Evolutionary conservation across 1,140 invertebrate species (phyloP).

Genomic region (Heliconius congener): DNA sequence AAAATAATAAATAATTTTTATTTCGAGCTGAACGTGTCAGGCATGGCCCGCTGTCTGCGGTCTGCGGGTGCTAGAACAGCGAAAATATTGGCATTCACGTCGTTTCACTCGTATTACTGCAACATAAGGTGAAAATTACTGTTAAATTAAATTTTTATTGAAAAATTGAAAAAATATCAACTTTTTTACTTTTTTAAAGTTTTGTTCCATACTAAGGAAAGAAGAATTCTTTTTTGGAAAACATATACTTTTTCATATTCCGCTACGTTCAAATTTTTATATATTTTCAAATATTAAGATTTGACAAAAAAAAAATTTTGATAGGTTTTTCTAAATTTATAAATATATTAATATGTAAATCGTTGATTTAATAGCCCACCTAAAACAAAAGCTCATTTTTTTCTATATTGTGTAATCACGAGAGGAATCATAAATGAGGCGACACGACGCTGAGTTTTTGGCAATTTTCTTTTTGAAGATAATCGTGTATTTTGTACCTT

Average conservation of each 20-base stretch:
- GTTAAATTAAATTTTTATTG: slow-evolving; percentile 7
- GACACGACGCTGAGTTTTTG: slow-evolving; percentile 42
- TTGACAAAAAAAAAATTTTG: no score
- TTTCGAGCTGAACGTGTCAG: slow-evolving; percentile 49
- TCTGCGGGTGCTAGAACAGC: slow-evolving; percentile 46
- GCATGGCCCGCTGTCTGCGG: slow-evolving; percentile 52
- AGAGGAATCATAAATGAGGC: slow-evolving; percentile 50
- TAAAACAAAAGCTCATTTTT: slow-evolving; percentile 41
- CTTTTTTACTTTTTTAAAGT: slow-evolving; percentile 8
- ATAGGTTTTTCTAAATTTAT: no score
- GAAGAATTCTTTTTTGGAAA: no score
- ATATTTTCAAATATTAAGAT: no score
- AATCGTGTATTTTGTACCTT: slow-evolving; percentile 26
- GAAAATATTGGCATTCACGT: slow-evolving; percentile 16
- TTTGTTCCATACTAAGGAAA: no score
- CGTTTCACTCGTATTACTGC: slow-evolving; percentile 15
- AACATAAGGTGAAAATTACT: slow-evolving; percentile 27
- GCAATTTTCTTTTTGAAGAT: slow-evolving; percentile 32
- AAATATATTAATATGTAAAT: slow-evolving; percentile 2
- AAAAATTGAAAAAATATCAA: slow-evolving; percentile 33
- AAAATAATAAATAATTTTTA: slow-evolving; percentile 44
- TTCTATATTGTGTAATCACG: slow-evolving; percentile 42
- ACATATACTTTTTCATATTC: no score
- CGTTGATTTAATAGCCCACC: slow-evolving; percentile 21
- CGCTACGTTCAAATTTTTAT: no score